Evolutionary conservation across 1,140 invertebrate species (phyloP), one percentile per base, ranked within the genome.

Genomic region (Drosophila pruinosa): DNA sequence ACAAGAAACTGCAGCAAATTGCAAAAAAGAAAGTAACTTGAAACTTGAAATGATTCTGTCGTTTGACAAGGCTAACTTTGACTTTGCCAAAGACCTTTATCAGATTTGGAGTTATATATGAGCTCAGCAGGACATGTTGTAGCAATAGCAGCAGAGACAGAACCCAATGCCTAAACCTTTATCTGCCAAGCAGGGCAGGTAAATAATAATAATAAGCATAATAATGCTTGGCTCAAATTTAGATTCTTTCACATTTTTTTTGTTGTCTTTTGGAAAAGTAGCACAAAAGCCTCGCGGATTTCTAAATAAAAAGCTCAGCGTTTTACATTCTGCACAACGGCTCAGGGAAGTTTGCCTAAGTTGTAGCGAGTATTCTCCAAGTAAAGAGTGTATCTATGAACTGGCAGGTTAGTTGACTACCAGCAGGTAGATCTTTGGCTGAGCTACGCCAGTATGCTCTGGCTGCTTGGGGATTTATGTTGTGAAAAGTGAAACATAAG

Each of bases 401-500:
- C 34, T 48, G 48, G 48, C 48, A 26, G 45, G 61, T 36, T 63
- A 54, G 38, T 21, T 52, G 22, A 50, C 58, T 53, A 53, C 24
- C 48, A 31, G 50, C 39, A 45, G 50, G 19, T 19, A 45, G 43
- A 45, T 45, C 43, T 45, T 47, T 10, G 21, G 43, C n/a, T 47
- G 36, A 38, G 36, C 38, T 58, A 17, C 19, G n/a, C 17, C 54
- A 68, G 61, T 54, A 68, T 85, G 82, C 36, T 12, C 17, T 21
- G 24, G 54, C 58, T 63, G 58, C 78, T 75, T 39, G 47, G 73
- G 81, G 81, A 85, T 85, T 85, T 86, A 86, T 86, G 81, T 81
- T 85, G 81, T 86, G 81, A 85, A 86, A 86, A 85, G 81, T 85
- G 81, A 85, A 85, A 85, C 77, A 83, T 83, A 83, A 83, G 79